These are phyloP conservation scores for Mythimna vitellina DNA, from an alignment of 2,888 invertebrate genomes.

Conservation along the genomic window DNA sequence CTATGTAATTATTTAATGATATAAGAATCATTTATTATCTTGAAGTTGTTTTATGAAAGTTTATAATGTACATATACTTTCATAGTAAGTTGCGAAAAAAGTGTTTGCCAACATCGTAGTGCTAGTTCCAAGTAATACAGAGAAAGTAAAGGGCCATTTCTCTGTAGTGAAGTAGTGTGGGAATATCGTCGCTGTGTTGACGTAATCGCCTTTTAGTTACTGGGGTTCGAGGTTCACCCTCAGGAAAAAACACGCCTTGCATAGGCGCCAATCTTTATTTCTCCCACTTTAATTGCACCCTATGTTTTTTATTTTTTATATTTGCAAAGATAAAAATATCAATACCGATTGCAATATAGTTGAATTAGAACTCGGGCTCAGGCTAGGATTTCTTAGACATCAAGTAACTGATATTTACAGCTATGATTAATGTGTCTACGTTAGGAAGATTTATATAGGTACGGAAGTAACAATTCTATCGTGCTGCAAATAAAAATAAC, in stretches of 20 bases:
- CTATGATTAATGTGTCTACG: conserved; percentile 2
- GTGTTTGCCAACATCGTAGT: conserved; percentile 4
- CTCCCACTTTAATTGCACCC: not conserved
- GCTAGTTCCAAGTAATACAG: conserved; percentile 50
- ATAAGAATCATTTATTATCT: not conserved
- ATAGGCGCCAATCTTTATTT: conserved; percentile 39
- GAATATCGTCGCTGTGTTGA: conserved; percentile 55
- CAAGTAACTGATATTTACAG: not conserved
- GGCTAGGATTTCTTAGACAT: conserved; percentile 2
- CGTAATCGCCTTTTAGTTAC: conserved; percentile 54
- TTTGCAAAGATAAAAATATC: not conserved
- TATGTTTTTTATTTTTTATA: not conserved
- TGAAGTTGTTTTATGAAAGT: not conserved
- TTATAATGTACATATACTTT: not conserved
- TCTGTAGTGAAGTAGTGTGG: conserved; percentile 56
- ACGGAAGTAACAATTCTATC: conserved; percentile 15
- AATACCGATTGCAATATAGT: not conserved
- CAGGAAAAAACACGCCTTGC: conserved; percentile 16
- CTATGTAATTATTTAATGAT: not conserved
- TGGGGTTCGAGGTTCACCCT: conserved; percentile 53
- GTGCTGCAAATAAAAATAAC: conserved; percentile 13
- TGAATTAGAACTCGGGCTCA: not conserved
- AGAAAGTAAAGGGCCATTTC: conserved; percentile 62
- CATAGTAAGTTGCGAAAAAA: conserved; percentile 16
- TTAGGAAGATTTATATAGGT: conserved; percentile 5